Evolutionary conservation across 2,113 vertebrate species (phyloP).

Genomic region (Cochlearius cochlearius): DNA sequence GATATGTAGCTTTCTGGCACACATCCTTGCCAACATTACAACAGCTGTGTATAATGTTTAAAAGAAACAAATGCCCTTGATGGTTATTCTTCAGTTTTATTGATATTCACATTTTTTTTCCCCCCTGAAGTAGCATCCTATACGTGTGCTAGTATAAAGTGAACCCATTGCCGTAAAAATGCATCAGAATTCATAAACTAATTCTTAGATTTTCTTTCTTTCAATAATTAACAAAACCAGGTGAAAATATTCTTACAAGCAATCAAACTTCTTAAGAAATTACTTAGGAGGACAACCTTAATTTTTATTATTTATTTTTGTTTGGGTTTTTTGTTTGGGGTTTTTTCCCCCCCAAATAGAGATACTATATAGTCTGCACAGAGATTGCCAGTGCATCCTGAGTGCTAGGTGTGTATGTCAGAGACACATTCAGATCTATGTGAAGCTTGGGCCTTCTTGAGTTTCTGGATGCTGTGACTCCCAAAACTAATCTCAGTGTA

Average conservation of each 20-base stretch:
- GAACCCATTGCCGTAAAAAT: background rate
- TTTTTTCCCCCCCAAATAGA: background rate
- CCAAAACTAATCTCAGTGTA: background rate
- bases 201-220: background rate
- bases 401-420: background rate
- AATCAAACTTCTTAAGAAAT: background rate
- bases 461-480: background rate
- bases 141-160: background rate
- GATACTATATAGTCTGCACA: background rate
- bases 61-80: conserved; percentile 56
- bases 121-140: background rate
- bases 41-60: conserved; percentile 63
- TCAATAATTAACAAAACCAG: background rate
- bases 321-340: background rate
- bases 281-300: background rate
- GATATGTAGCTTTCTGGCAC: conserved; percentile 61
- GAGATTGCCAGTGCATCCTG: background rate
- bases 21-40: conserved; percentile 62
- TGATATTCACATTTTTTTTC: background rate
- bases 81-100: conserved; percentile 59
- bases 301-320: background rate
- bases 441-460: background rate
- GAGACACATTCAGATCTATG: background rate
- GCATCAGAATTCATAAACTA: background rate
- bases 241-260: background rate